Conservation (phyloP, 1,140 invertebrate genomes). For the Lepidurus arcticus region DNA sequence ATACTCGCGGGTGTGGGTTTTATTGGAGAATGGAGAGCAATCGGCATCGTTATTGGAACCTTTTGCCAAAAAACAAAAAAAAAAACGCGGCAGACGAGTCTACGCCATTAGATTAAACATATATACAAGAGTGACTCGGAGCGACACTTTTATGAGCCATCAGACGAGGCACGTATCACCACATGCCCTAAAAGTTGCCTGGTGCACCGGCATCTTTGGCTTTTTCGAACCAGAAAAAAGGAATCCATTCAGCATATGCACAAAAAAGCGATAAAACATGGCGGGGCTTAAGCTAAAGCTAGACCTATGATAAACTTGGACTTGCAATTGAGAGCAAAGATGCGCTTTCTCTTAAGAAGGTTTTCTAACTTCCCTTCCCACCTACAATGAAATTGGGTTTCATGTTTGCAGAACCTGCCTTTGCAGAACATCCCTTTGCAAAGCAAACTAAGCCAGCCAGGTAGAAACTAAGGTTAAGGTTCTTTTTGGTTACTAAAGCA, state of each 20-base stretch:
- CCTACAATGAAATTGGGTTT: too few species aligned
- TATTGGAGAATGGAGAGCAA: slow-evolving; percentile 6
- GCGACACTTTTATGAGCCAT: slow-evolving; percentile 21
- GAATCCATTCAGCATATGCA: background rate
- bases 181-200: slow-evolving; percentile 21
- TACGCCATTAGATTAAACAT: slow-evolving; percentile 22
- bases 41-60: slow-evolving; percentile 7
- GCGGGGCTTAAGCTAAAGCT: background rate
- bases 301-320: too few species aligned
- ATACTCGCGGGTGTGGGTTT: background rate
- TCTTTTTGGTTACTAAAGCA: too few species aligned
- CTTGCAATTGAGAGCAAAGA: too few species aligned
- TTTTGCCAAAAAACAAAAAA: background rate
- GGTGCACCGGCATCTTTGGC: background rate
- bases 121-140: slow-evolving; percentile 21
- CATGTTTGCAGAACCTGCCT: too few species aligned
- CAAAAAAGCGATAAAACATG: background rate
- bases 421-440: too few species aligned
- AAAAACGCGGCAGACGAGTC: background rate
- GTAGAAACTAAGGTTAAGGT: too few species aligned
- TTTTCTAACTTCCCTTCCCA: too few species aligned
- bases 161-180: slow-evolving; percentile 17
- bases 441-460: too few species aligned
- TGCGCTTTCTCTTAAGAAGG: too few species aligned
- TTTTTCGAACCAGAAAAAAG: background rate